Conservation (phyloP, 1,140 invertebrate genomes). For the Piezodorus guildinii region DNA sequence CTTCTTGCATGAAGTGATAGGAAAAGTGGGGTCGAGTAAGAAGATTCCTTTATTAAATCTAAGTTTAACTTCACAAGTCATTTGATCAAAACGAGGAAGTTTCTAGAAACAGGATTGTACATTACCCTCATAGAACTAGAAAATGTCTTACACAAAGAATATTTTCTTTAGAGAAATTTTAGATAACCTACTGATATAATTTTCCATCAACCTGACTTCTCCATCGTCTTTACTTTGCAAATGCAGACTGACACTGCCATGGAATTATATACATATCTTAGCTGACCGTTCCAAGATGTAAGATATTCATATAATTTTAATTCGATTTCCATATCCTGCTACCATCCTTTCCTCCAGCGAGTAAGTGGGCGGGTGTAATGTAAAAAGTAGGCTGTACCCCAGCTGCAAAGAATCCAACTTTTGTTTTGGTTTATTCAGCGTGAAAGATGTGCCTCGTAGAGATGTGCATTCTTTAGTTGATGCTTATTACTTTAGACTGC, state of each 20-base stretch:
- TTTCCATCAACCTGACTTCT: not conserved
- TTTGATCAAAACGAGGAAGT: not conserved
- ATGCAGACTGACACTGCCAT: not conserved
- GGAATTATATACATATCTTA: not conserved
- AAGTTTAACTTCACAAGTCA: not conserved
- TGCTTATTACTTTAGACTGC: too few relatives aligned
- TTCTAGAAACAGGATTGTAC: not conserved
- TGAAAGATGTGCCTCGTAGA: too few relatives aligned
- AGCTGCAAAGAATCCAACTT: not conserved
- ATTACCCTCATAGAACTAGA: not conserved
- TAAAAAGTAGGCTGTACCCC: slow-evolving; percentile 2
- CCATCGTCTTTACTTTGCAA: not conserved
- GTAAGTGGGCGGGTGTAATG: not conserved
- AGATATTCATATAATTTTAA: not conserved
- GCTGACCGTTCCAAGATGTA: not conserved
- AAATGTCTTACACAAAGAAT: not conserved
- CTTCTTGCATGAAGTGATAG: not conserved
- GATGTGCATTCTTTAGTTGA: too few relatives aligned
- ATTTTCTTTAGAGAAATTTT: not conserved
- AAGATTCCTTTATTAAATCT: not conserved
- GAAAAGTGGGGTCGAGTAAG: not conserved
- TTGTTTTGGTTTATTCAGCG: too few relatives aligned
- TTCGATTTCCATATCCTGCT: not conserved
- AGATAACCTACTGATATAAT: not conserved
- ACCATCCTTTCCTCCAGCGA: not conserved